These are phyloP conservation scores for Odontamblyopus rebecca DNA, from an alignment of 2,797 vertebrate species.

Conservation along the genomic window DNA sequence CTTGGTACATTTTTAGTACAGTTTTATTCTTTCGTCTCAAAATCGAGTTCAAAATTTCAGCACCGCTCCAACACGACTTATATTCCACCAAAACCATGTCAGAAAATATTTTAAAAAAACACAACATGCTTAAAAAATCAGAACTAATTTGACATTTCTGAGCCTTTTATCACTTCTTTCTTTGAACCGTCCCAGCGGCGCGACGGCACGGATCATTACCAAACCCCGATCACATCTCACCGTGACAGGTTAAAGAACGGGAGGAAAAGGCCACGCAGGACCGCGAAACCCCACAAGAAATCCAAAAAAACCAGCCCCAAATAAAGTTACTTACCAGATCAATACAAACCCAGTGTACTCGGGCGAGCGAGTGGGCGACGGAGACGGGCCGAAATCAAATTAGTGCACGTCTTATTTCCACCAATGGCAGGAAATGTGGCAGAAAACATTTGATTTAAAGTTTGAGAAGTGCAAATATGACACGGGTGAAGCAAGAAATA, in stretches of 20 bases:
- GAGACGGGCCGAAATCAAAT: conserved; percentile 49
- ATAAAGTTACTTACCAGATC: conserved; percentile 51
- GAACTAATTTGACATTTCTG: background rate
- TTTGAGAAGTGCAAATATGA: too few species aligned
- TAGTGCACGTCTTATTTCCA: conserved; percentile 35
- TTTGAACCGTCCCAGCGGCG: background rate
- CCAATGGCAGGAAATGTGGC: conserved; percentile 10
- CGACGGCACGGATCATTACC: background rate
- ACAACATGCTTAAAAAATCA: background rate
- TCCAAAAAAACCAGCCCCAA: conserved; percentile 33
- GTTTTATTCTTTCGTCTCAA: too few species aligned
- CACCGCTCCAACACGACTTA: background rate
- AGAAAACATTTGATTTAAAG: too few species aligned
- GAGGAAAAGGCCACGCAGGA: conserved; percentile 38
- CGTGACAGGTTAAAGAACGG: conserved; percentile 28
- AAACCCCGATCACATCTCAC: conserved; percentile 26
- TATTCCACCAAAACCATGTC: background rate
- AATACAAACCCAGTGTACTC: conserved; percentile 52
- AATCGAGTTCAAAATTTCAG: too few species aligned
- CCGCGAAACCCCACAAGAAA: conserved; percentile 22
- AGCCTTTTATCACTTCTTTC: background rate
- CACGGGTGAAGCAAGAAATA: too few species aligned
- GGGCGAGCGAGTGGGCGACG: conserved; percentile 18
- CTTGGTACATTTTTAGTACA: too few species aligned
- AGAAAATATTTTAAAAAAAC: background rate